Conservation (phyloP, 2,113 vertebrate species). For the Menura novaehollandiae region DNA sequence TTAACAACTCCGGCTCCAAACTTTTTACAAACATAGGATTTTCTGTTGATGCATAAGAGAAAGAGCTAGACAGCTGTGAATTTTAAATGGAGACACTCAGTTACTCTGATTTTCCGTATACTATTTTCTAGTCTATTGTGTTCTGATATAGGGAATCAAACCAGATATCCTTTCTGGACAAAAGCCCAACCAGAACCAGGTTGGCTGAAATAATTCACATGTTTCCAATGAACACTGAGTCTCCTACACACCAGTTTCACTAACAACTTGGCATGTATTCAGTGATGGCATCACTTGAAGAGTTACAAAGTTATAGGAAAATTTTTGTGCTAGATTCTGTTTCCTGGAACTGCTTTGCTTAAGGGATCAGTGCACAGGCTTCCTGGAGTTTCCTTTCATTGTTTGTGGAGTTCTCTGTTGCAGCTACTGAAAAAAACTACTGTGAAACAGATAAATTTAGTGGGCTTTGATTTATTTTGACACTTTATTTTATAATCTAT, state of each 20-base stretch:
- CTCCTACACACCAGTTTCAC: not conserved
- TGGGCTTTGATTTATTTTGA: slow-evolving; percentile 31
- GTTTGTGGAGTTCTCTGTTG: slow-evolving; percentile 21
- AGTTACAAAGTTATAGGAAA: slow-evolving; percentile 48
- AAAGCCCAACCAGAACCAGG: slow-evolving; percentile 28
- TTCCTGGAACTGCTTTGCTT: not conserved
- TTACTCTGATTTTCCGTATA: not conserved
- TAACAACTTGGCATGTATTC: slow-evolving; percentile 35
- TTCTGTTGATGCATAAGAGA: not conserved
- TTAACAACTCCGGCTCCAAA: not conserved
- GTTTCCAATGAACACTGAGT: not conserved
- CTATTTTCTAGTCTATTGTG: slow-evolving; percentile 24
- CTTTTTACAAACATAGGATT: not conserved
- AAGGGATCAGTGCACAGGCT: slow-evolving; percentile 39
- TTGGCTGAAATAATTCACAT: slow-evolving; percentile 25
- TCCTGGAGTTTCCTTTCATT: slow-evolving; percentile 75
- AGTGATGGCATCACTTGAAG: slow-evolving; percentile 59
- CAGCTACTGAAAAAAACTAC: not conserved
- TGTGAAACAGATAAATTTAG: not conserved
- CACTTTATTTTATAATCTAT: not conserved
- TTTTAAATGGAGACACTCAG: not conserved
- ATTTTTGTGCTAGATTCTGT: not conserved
- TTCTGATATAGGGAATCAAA: slow-evolving; percentile 32
- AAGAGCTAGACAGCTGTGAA: not conserved
- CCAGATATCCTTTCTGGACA: slow-evolving; percentile 69